These are phyloP conservation scores for Trissonchulus sp. DNA, from an alignment of 2,888 invertebrate genomes.

Conservation along the genomic window DNA sequence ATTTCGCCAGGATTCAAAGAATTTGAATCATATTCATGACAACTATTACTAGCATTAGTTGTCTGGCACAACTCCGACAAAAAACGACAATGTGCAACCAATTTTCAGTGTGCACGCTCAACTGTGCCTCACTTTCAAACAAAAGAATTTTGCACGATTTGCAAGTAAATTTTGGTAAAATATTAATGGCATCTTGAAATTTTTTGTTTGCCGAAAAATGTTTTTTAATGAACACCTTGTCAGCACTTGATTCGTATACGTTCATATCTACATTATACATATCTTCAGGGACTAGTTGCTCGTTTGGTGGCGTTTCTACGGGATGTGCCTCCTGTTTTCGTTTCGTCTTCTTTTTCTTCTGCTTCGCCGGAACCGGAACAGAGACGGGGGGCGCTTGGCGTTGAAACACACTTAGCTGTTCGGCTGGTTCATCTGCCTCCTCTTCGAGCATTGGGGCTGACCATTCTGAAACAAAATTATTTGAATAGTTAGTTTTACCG, in stretches of 20 bases:
- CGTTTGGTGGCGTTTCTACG: no score
- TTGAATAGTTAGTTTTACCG: neutral
- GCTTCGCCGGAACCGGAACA: neutral
- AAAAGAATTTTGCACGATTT: neutral
- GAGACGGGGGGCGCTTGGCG: no score
- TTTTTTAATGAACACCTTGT: no score
- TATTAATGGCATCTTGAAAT: neutral
- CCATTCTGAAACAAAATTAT: neutral
- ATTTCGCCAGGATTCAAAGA: slow-evolving; percentile 8
- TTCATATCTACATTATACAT: no score
- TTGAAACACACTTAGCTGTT: no score
- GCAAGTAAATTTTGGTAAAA: neutral
- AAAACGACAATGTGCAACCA: no score
- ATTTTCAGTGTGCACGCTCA: no score
- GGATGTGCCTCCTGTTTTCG: no score
- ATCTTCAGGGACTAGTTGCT: no score
- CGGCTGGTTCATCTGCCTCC: neutral
- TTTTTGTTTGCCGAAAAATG: neutral
- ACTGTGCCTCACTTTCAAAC: neutral
- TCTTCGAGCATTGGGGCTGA: no score
- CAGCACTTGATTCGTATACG: neutral
- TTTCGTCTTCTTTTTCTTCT: neutral
- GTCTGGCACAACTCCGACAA: neutral
- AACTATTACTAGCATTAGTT: neutral
- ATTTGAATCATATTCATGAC: neutral